These are phyloP conservation scores for Tachysurus fulvidraco DNA, from an alignment of 2,113 vertebrate genomes.

Conservation along the genomic window DNA sequence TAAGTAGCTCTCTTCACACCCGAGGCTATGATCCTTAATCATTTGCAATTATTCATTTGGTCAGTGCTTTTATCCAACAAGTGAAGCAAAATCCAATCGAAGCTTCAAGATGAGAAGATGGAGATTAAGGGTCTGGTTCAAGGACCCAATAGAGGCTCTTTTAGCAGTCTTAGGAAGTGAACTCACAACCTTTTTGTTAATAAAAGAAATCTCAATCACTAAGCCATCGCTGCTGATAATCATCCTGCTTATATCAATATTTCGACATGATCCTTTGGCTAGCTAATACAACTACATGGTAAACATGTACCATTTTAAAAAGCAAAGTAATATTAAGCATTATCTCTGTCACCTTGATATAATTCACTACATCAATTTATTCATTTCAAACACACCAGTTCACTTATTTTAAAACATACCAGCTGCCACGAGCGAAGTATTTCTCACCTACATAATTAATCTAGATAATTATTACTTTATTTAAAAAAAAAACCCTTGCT, in stretches of 20 bases:
- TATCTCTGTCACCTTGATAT: too few species aligned
- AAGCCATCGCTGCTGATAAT: neutral
- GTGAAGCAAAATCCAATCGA: neutral
- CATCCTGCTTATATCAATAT: neutral
- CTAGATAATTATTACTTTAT: too few species aligned
- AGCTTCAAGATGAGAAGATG: neutral
- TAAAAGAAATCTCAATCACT: neutral
- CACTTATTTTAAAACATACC: too few species aligned
- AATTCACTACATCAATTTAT: too few species aligned
- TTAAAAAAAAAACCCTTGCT: too few species aligned
- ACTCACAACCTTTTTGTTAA: neutral
- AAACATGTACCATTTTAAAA: too few species aligned
- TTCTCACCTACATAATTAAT: too few species aligned
- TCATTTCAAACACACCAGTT: too few species aligned
- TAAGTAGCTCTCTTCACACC: neutral
- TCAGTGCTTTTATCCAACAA: neutral
- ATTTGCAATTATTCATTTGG: slow-evolving; percentile 6
- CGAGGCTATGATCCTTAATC: neutral
- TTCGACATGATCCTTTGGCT: neutral
- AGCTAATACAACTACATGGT: neutral
- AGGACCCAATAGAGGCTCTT: neutral
- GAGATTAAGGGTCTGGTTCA: slow-evolving; percentile 9
- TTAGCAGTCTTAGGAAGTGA: neutral
- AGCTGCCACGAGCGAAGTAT: too few species aligned
- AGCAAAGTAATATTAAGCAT: too few species aligned